Percentiles rank a stretch among this genome's conserved stretches.
phyloP scores from a whole-genome alignment of 2,888 invertebrate genomes.

The Lithosia quadra region DNA sequence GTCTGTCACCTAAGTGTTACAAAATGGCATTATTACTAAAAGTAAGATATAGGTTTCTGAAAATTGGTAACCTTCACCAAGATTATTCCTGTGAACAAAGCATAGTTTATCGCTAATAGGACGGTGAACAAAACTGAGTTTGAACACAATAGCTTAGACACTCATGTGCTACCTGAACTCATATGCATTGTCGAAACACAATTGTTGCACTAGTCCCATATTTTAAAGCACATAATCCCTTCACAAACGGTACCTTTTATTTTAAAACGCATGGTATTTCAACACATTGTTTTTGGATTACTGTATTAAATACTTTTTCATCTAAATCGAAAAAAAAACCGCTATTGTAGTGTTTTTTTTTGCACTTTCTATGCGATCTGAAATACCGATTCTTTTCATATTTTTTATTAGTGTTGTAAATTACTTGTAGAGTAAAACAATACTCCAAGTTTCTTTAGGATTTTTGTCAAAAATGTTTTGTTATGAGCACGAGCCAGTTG shows the following conservation, averaged over 20 bases:
- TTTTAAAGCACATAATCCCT: conserved; percentile 75
- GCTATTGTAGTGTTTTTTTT: conserved; percentile 53
- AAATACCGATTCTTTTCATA: conserved; percentile 51
- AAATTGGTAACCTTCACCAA: conserved; percentile 44
- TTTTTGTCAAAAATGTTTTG: conserved; percentile 29
- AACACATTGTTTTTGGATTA: conserved; percentile 67
- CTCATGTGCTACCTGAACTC: conserved; percentile 79
- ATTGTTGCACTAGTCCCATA: conserved; percentile 70
- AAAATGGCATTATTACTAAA: no score
- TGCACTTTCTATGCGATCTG: conserved; percentile 47
- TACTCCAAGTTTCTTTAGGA: conserved; percentile 34
- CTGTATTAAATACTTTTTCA: conserved; percentile 55
- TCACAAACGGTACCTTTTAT: conserved; percentile 77
- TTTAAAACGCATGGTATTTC: conserved; percentile 77
- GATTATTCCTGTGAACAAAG: conserved; percentile 63
- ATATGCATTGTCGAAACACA: conserved; percentile 72
- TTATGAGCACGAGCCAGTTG: conserved; percentile 55
- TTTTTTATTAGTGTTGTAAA: conserved; percentile 59
- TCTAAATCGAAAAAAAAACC: conserved; percentile 58
- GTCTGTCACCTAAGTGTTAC: no score
- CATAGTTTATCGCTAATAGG: conserved; percentile 51
- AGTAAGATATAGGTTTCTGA: conserved; percentile 35
- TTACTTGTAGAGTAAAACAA: conserved; percentile 55
- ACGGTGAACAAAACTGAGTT: conserved; percentile 57
- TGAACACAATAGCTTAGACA: conserved; percentile 58